These are phyloP conservation scores for Lagopus muta DNA, from an alignment of 2,113 vertebrate genomes.

Conservation along the genomic window DNA sequence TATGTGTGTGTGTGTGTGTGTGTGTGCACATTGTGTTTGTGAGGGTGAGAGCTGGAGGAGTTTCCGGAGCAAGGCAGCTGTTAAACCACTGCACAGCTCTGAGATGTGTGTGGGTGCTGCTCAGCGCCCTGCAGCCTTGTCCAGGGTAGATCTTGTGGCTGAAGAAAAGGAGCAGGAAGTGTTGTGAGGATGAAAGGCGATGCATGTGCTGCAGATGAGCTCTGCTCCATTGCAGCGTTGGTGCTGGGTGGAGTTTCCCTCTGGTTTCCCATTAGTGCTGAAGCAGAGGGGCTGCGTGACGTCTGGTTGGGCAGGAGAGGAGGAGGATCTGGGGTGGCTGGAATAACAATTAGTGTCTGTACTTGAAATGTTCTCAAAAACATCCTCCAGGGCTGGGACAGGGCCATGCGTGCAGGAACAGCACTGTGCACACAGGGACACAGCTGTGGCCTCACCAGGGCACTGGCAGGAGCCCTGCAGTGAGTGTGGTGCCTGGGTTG, in stretches of 20 bases:
- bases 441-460: accelerated
- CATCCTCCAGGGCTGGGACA: accelerated
- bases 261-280: neutral
- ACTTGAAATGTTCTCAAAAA: neutral
- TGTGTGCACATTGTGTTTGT: neutral
- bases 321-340: neutral
- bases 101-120: neutral
- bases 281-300: accelerated
- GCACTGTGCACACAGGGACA: neutral
- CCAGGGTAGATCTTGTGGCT: accelerated
- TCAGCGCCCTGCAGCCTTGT: accelerated
- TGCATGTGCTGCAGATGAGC: accelerated
- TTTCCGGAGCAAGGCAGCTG: neutral
- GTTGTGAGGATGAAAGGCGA: neutral
- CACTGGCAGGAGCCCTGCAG: accelerated
- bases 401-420: accelerated
- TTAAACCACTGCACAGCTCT: accelerated
- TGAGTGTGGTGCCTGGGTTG: neutral
- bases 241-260: slow-evolving; percentile 51
- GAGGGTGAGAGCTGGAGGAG: neutral
- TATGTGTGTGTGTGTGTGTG: neutral
- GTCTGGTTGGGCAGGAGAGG: neutral
- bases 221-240: neutral
- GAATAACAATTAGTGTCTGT: neutral
- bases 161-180: neutral